Evolutionary conservation across 2,113 vertebrate genomes (phyloP).

Genomic region (Phyllostomus hastatus): DNA sequence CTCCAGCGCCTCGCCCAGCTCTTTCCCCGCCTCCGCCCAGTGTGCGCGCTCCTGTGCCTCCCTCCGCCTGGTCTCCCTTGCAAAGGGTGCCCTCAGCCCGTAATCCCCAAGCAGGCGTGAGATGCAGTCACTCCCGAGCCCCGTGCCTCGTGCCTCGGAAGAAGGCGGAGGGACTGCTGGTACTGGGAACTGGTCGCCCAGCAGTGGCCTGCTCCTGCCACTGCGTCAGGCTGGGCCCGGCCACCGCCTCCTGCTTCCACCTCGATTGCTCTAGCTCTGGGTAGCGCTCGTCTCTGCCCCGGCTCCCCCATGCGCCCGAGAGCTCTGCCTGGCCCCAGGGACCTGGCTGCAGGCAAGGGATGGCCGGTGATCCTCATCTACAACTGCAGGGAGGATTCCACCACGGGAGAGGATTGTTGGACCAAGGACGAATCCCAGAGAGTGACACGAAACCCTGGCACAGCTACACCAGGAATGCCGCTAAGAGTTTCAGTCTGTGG

Average conservation of each 20-base stretch:
- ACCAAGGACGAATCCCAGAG: neutral
- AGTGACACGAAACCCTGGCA: neutral
- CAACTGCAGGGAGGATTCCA: neutral
- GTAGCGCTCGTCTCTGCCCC: neutral
- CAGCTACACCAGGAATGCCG: neutral
- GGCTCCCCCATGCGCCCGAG: constrained; percentile 3
- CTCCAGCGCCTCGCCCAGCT: neutral
- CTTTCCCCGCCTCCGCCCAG: constrained; percentile 3
- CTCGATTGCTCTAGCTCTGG: neutral
- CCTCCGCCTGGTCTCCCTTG: neutral
- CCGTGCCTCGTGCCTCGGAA: neutral
- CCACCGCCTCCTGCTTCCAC: constrained; percentile 33
- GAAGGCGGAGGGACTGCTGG: neutral
- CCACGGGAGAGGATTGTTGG: neutral
- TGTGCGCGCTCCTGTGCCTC: constrained; percentile 1
- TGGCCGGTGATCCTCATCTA: neutral
- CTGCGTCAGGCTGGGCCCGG: constrained; percentile 77
- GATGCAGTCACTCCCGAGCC: neutral
- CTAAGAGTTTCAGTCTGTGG: neutral
- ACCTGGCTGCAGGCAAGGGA: neutral
- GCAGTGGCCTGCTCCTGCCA: constrained; percentile 51
- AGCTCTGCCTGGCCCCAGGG: neutral
- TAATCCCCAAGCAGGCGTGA: neutral
- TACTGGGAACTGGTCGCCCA: neutral
- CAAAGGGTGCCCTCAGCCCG: neutral